Evolutionary conservation across 37 sponge, comb jelly and placozoan genomes (phyloP).

Genomic region (Petrosia ficiformis): DNA sequence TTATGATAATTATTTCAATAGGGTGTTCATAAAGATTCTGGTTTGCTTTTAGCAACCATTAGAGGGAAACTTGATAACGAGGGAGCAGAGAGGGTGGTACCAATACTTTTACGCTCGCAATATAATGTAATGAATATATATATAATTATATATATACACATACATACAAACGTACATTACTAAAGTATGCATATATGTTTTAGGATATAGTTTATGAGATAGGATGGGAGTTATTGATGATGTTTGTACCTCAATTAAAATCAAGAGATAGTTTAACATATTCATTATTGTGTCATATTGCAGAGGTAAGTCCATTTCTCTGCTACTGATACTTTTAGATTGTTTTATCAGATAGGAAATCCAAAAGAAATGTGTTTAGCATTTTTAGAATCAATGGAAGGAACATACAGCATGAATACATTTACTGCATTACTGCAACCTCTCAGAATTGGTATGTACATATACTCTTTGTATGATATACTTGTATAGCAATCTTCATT

Average conservation of each 20-base stretch:
- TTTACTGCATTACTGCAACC: constrained; percentile 16
- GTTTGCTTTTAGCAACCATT: constrained; percentile 4
- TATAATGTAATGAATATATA: no score
- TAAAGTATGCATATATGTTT: no score
- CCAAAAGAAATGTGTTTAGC: constrained; percentile 73
- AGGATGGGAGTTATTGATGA: neutral
- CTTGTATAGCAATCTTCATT: neutral
- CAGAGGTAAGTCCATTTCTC: no score
- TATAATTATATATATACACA: no score
- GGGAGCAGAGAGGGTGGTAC: no score
- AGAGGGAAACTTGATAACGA: neutral
- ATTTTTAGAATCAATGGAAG: constrained; percentile 61
- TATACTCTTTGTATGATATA: neutral
- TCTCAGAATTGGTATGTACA: constrained; percentile 2
- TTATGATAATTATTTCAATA: no score
- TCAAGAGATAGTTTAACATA: neutral
- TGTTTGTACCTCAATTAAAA: neutral
- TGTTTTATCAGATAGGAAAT: no score
- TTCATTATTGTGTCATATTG: constrained; percentile 3
- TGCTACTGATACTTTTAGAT: no score
- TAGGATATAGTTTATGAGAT: no score
- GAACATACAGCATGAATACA: neutral
- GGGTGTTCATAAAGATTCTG: neutral
- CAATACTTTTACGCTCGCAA: no score
- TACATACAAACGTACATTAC: no score